Base-by-base conservation (phyloP, 2,888 invertebrate species). In the Parnassius mnemosyne region DNA sequence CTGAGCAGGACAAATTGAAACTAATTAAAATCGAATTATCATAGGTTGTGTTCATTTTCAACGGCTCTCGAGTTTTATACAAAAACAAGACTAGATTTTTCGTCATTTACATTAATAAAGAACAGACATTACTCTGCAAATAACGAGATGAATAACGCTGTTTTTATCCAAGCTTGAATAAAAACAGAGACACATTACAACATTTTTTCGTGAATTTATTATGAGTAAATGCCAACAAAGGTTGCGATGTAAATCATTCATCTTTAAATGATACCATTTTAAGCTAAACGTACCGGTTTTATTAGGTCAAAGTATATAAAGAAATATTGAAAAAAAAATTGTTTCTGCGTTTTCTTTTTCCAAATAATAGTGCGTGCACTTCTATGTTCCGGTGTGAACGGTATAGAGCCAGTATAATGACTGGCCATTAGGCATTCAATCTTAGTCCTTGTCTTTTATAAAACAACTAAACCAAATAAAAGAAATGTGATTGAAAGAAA, bases 71-170 rank as follows among this genome's bases (percentile, higher is more conserved):
- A 43, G 43, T 55, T 51, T 60, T 34, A 50, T 25, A 51, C 12
- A 60, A 51, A 42, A 60, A 55, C 47, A 55, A 60, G 43, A 46
- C 60, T 50, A 10, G 51, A 60, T 55, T 51, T 50, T 16, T 34
- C 13, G 13, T 47, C 42, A 50, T 55, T 54, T 41, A 55, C 60
- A 34, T 51, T 55, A 55, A 55, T 13, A 34, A 55, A 55, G 34
- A 60, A 43, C 60, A 51, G 55, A 44, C 49, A 25, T 54, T 41
- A 10, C 43, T 43, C 43, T n/a, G 42, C 10, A 43, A 60, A 60
- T 47, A 50, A 60, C 9, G 12, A 34, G 3, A 20, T 20, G 44
- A 12, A 41, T 11, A 47, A 46, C 10, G 46, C 47, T 47, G 47
- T 47, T 9, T 13, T n/a, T 10, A 13, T 7, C 16, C 13, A 9